Conservation (phyloP, 2,888 invertebrate species). For the Pristionchus arcanus region DNA sequence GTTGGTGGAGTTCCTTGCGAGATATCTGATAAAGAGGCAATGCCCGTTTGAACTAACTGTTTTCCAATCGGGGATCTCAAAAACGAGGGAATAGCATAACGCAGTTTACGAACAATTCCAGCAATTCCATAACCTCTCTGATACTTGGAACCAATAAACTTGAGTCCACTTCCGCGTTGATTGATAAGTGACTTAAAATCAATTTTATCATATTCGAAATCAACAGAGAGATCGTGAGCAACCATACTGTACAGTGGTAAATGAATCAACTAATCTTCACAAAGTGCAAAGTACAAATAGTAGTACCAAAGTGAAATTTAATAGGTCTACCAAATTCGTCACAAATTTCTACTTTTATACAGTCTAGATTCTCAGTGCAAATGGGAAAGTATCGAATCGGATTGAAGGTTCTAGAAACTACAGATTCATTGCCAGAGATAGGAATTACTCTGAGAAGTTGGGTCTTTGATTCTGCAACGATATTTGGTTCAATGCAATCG, state of each 20-base stretch:
- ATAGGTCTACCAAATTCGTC: no score
- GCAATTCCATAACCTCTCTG: slow-evolving; percentile 33
- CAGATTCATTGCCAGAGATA: not conserved
- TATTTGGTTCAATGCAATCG: not conserved
- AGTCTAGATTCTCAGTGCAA: not conserved
- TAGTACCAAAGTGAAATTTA: no score
- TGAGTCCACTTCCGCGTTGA: not conserved
- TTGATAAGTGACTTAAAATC: not conserved
- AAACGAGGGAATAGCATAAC: slow-evolving; percentile 28
- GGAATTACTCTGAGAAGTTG: slow-evolving; percentile 30
- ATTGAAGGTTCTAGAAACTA: not conserved
- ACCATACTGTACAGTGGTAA: no score
- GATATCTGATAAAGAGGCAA: not conserved
- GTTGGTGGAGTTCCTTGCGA: no score
- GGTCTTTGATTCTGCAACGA: not conserved
- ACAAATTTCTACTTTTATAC: slow-evolving; percentile 23
- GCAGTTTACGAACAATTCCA: not conserved
- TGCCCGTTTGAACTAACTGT: not conserved
- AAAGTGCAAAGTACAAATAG: not conserved
- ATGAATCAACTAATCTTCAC: not conserved
- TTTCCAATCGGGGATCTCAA: slow-evolving; percentile 31
- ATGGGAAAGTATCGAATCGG: slow-evolving; percentile 48
- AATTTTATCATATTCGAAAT: not conserved
- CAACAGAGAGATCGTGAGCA: not conserved
- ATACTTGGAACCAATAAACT: not conserved